Base-by-base conservation (phyloP, 2,113 vertebrate species). In the Athene cunicularia region DNA sequence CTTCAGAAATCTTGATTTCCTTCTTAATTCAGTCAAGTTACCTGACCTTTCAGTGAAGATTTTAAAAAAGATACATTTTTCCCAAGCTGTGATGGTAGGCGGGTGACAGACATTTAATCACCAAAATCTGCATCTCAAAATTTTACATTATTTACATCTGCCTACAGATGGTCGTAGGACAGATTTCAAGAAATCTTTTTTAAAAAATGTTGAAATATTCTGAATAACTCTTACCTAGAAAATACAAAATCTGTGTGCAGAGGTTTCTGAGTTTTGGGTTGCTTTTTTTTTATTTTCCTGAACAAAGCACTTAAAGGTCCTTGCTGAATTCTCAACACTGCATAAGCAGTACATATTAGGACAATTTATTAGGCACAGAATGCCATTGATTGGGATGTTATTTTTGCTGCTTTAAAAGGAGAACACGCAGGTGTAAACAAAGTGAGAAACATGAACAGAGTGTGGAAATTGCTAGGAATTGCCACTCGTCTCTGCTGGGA, bases 81-180 rank as follows among this genome's bases (percentile, higher is more conserved):
- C 71, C 79, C 67, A 93, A 71, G 39, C n/a, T 90, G 55, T 35
- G 45, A 15, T 77, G 41, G 91, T 95, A 93, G 93, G 84, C 5
- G 23, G 62, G 62, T 88, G 87, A 88, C 74, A 96, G 93, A 92
- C 87, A 76, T 90, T 68, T 73, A 72, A 82, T 68, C 66, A 95
- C 35, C 37, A 90, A 80, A 88, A 90, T 58, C 84, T 79, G 58
- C 47, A 70, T 70, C 89, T 91, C 76, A 58, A 66, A 86, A 70
- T 64, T 95, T 82, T 76, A 85, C 58, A 47, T 73, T 91, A 82
- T 90, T 94, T 90, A 95, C 70, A 72, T 87, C 84, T 95, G 49
- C 49, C 70, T 92, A 85, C 77, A 88, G 62, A 70, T 70, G 66
- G 15, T 15, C 0, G 15, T 6, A 82, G 45, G 28, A 82, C 13